Percentiles rank a stretch among this genome's conserved stretches.
Evolutionary conservation across 2,888 invertebrate species (phyloP).

Genomic region (Lithophane leautieri): DNA sequence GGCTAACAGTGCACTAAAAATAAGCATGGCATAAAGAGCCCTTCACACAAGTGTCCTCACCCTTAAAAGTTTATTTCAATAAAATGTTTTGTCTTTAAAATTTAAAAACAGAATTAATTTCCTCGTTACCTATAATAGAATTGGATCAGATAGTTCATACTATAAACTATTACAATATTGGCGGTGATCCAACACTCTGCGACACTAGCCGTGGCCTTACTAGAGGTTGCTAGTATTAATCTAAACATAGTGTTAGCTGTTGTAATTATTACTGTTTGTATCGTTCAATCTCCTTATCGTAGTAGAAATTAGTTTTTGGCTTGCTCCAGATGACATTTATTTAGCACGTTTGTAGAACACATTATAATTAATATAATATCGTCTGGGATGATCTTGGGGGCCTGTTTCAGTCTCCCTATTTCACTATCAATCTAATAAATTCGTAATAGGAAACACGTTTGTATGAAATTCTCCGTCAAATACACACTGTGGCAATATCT

Average conservation of each 20-base stretch:
- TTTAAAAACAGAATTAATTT: conserved; percentile 56
- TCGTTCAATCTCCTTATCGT: conserved; percentile 48
- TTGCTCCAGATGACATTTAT: not conserved
- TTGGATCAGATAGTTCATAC: conserved; percentile 70
- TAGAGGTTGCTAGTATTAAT: conserved; percentile 85
- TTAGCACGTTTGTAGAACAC: not conserved
- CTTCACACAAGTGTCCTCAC: not conserved
- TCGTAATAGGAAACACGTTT: not conserved
- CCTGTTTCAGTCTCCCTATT: not conserved
- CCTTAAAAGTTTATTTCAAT: not conserved
- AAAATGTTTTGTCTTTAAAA: conserved; percentile 48
- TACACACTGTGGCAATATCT: not conserved
- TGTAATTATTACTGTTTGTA: conserved; percentile 65
- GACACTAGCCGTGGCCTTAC: conserved; percentile 86
- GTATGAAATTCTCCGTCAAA: not conserved
- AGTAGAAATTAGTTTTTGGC: conserved; percentile 1
- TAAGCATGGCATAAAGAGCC: not conserved
- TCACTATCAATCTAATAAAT: not conserved
- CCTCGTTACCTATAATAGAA: conserved; percentile 67
- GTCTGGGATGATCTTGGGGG: not conserved
- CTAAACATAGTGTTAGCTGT: conserved; percentile 72
- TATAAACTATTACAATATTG: conserved; percentile 74
- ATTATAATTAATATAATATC: not conserved
- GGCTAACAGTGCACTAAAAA: not conserved
- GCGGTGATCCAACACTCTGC: conserved; percentile 80